phyloP scores from a whole-genome alignment of 2,888 invertebrate species.

The Hololepta plana region DNA sequence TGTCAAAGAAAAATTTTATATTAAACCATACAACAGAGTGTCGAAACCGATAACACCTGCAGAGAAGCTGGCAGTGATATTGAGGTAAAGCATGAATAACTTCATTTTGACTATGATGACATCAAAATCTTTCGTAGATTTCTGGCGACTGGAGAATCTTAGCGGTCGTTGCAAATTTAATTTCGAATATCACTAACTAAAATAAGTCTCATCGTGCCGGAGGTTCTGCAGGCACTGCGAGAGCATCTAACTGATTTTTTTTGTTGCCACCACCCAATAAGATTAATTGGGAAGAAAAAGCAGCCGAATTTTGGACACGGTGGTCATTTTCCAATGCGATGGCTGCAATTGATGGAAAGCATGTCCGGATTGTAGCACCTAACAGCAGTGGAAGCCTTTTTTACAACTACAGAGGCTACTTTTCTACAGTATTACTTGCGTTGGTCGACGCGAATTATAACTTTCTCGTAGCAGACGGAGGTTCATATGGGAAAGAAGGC shows the following conservation, averaged over 20 bases:
- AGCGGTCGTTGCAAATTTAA: background rate
- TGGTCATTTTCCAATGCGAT: slow-evolving; percentile 11
- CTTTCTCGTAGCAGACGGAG: slow-evolving; percentile 8
- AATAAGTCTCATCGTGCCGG: background rate
- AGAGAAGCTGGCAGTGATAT: too few relatives aligned
- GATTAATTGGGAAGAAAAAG: background rate
- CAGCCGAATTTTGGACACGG: slow-evolving; percentile 2
- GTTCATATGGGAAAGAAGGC: slow-evolving; percentile 11
- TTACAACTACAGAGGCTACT: slow-evolving; percentile 11
- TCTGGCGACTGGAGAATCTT: slow-evolving; percentile 3
- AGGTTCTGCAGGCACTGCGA: background rate
- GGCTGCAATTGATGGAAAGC: slow-evolving; percentile 10
- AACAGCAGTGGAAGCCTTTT: slow-evolving; percentile 8
- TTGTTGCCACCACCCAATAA: background rate
- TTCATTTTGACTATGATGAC: too few relatives aligned
- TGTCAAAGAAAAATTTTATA: too few relatives aligned
- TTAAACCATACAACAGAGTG: too few relatives aligned
- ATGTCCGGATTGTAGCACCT: slow-evolving; percentile 8
- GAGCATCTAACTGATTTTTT: background rate
- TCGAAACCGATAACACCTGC: too few relatives aligned
- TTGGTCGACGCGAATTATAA: slow-evolving; percentile 10
- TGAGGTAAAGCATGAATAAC: too few relatives aligned
- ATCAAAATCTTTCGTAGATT: too few relatives aligned
- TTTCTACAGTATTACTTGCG: slow-evolving; percentile 9
- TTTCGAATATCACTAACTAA: background rate